These are phyloP conservation scores for Oegoconia quadripuncta DNA, from an alignment of 2,888 invertebrate genomes.

Conservation along the genomic window DNA sequence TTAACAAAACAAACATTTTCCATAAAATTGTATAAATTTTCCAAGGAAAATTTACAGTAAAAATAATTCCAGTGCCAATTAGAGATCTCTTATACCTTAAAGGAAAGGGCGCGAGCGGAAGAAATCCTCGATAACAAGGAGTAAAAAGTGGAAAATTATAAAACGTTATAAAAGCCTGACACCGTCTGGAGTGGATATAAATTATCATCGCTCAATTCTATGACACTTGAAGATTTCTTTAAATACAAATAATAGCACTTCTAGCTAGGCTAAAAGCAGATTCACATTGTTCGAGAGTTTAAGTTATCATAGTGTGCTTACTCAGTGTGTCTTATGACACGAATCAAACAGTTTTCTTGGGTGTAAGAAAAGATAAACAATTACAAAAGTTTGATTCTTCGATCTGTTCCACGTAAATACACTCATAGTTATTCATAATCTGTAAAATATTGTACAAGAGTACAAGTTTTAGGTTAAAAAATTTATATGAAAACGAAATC, in stretches of 20 bases:
- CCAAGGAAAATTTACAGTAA: conserved; percentile 42
- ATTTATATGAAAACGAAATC: conserved; percentile 47
- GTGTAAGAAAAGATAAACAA: no score
- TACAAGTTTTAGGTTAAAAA: not conserved
- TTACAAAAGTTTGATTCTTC: no score
- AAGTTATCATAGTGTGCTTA: no score
- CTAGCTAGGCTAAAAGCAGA: no score
- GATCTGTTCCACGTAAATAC: no score
- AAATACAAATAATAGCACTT: no score
- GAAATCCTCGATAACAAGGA: conserved; percentile 68
- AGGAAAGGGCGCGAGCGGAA: conserved; percentile 68
- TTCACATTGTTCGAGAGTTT: no score
- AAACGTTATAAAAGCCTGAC: conserved; percentile 55
- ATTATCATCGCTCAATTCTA: conserved; percentile 43
- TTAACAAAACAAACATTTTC: not conserved
- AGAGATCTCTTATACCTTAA: conserved; percentile 69
- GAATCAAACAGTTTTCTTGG: no score
- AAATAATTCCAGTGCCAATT: conserved; percentile 69
- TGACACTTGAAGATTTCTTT: no score
- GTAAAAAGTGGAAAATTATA: conserved; percentile 67
- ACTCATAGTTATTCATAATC: no score
- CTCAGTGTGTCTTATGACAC: no score
- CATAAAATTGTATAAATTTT: not conserved
- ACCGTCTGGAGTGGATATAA: conserved; percentile 48
- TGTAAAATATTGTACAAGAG: not conserved